Base-by-base conservation (phyloP, 1,140 invertebrate species). In the Himalopsyche phryganea region DNA sequence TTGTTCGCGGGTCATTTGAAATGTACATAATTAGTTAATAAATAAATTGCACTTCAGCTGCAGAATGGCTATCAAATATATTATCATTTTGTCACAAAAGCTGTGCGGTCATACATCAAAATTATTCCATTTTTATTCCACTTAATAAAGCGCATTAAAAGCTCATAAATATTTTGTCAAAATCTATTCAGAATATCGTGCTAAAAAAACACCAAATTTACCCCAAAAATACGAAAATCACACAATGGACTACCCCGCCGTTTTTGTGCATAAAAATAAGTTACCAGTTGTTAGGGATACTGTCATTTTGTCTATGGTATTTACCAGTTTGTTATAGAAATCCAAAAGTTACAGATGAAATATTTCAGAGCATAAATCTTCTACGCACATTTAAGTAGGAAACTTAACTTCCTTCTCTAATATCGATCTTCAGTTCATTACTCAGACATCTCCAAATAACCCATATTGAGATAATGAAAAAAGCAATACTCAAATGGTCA, bases 61-160 rank as follows among this genome's bases (percentile, higher is more conserved):
- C 38, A 50, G 7, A 50, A 36, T 36, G 38, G 1, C 11, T 35
- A 36, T 14, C 14, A 14, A 50, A 50, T 36, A 14, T 4, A 38
- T 19, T 40, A 50, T 14, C 33, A 50, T 36, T 50, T 50, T 50
- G 11, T 10, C 35, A 50, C 35, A 50, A 50, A 36, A 50, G 32
- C 35, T 36, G 6, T 18, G 20, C n/a, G 44, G 18, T 18, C 44
- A 14, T 47, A 38, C 10, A 50, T 50, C 48, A 35, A 13, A 20
- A 6, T 32, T 32, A 50, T 28, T 47, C 9, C 11, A 17, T 45
- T 50, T 44, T 45, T 47, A 52, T 60, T 55, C 46, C 58, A 50
- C 36, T 50, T 40, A 55, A 60, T 60, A 60, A 60, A 60, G 35
- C 47, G 32, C 58, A 47, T 60, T 55, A 60, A 51, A 60, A 55